phyloP scores from a whole-genome alignment of 30 jellyfish, hydroid and myxozoan species.

The Calvadosia cruxmelitensis region DNA sequence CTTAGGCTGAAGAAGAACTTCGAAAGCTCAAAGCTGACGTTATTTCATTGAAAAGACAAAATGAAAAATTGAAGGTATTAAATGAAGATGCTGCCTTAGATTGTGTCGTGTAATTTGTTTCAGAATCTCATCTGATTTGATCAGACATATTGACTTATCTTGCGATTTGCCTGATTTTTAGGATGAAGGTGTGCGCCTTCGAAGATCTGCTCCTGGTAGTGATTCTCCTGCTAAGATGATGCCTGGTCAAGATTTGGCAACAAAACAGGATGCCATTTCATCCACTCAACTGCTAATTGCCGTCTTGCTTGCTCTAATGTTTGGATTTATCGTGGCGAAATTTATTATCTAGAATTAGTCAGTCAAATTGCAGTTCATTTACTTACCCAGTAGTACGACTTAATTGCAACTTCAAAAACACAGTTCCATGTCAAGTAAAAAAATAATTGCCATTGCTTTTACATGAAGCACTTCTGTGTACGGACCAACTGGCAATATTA shows the following conservation, averaged over 20 bases:
- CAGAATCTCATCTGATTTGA: too few species aligned
- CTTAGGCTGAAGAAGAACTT: neutral
- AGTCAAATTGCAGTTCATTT: neutral
- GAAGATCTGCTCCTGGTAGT: neutral
- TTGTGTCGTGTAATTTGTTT: too few species aligned
- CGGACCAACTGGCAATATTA: too few species aligned
- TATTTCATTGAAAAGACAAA: too few species aligned
- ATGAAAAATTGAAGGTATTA: neutral
- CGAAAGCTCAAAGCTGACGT: neutral
- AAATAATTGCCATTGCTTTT: too few species aligned
- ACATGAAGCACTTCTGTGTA: too few species aligned
- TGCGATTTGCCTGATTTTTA: too few species aligned
- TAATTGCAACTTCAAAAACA: too few species aligned
- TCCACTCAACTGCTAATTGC: constrained; percentile 38
- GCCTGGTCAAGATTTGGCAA: neutral
- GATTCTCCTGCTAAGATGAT: neutral
- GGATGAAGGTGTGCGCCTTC: neutral
- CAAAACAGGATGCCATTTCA: neutral
- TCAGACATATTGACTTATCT: too few species aligned
- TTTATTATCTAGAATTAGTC: constrained; percentile 6
- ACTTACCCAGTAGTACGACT: too few species aligned
- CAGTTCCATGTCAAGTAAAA: too few species aligned
- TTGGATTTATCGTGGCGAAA: constrained; percentile 43
- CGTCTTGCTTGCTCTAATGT: constrained; percentile 32
- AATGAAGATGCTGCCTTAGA: too few species aligned